These are phyloP conservation scores for Dolichotis patagonum DNA, from an alignment of 2,113 vertebrate genomes.

Conservation along the genomic window DNA sequence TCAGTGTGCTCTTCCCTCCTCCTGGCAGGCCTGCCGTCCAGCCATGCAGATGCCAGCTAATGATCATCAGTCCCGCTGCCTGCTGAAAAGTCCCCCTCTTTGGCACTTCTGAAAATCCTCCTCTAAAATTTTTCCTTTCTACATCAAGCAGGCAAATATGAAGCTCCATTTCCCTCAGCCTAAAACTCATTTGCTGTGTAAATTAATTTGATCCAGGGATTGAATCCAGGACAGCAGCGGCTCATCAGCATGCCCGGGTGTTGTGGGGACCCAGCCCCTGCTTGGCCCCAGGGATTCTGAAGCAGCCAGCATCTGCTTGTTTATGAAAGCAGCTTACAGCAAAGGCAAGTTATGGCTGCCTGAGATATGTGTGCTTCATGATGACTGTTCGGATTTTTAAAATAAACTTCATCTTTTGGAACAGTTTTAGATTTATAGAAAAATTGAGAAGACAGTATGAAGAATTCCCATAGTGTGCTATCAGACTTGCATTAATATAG, in stretches of 20 bases:
- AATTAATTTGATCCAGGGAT: not conserved
- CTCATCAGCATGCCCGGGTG: not conserved
- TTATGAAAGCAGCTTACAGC: not conserved
- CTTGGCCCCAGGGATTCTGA: not conserved
- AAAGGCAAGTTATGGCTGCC: not conserved
- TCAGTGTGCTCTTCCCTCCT: too few species aligned
- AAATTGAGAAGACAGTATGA: not conserved
- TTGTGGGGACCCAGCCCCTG: not conserved
- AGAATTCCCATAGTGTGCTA: not conserved
- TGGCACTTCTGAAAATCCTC: not conserved
- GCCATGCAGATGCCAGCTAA: not conserved
- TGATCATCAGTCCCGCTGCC: not conserved
- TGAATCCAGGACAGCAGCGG: not conserved
- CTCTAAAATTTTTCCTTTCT: not conserved
- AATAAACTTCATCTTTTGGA: slow-evolving; percentile 18
- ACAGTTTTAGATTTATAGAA: not conserved
- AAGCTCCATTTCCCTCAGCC: not conserved
- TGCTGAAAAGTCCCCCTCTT: not conserved
- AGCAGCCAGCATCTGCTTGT: not conserved
- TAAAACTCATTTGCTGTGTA: not conserved
- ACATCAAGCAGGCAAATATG: not conserved
- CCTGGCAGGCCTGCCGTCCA: not conserved
- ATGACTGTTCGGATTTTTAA: slow-evolving; percentile 2
- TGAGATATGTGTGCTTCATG: not conserved
- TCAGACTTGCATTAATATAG: not conserved